Evolutionary conservation across 2,797 vertebrate genomes (phyloP), one percentile per base, ranked within the genome.

Genomic region (Sebastiscus albofasciatus): DNA sequence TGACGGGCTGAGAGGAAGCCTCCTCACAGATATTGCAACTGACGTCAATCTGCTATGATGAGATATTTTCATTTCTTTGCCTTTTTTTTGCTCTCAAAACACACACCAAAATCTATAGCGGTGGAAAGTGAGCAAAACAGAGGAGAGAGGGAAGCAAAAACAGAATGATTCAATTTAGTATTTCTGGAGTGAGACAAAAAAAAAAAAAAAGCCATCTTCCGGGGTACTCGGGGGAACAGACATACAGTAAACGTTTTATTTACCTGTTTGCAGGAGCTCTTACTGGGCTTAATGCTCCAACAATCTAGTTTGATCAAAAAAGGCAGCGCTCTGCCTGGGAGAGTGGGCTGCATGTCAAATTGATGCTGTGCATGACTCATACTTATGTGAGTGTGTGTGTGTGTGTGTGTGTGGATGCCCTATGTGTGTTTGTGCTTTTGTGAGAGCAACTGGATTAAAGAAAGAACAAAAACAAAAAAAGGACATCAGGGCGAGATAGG

Each of bases 291-390:
- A 83, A 90, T 84, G 64, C 76, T 77, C 55, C 62, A 75, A 65
- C 72, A 75, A 85, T 83, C 69, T 80, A 75, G 83, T 85, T 89
- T 82, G 75, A 84, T 86, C 70, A 52, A 88, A 90, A 84, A 79
- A 83, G 78, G 71, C 77, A 77, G 77, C 4, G 6, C 77, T 84
- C 69, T 65, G 80, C 59, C 81, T 52, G 75, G 54, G 58, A 87
- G 77, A 83, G 80, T 82, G 82, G 88, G 79, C 88, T 75, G 70
- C 82, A 84, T 52, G 76, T 79, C 89, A 87, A 73, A 85, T 67
- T 70, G 75, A 83, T 34, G 82, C 82, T 83, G 73, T 54, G 75
- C 56, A 68, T 89, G 82, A 90, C 80, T 90, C 86, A 90, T 77
- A 46, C 64, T 66, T 56, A 72, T 52, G 58, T 61, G 56, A 36